Evolutionary conservation across 2,888 invertebrate species (phyloP).

Genomic region (Sarcophaga variegata): DNA sequence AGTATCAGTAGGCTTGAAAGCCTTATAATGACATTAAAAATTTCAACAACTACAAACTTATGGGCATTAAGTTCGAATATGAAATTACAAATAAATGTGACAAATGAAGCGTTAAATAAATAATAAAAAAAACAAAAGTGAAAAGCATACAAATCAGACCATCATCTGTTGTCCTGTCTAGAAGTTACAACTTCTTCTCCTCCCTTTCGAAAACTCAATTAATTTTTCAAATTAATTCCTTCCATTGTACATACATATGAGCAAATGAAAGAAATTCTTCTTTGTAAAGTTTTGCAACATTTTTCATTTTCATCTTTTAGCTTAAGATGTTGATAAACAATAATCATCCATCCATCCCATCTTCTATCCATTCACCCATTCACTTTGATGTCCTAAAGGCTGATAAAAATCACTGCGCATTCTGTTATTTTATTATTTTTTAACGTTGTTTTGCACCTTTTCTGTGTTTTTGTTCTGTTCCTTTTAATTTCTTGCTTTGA

Average conservation of each 20-base stretch:
- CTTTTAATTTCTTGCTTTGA: background rate
- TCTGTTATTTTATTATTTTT: constrained; percentile 36
- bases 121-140: constrained; percentile 12
- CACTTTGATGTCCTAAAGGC: constrained; percentile 65
- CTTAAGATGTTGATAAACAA: constrained; percentile 5
- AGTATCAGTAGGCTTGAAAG: too few relatives aligned
- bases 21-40: too few relatives aligned
- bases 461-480: background rate
- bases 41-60: background rate
- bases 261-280: background rate
- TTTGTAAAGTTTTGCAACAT: constrained; percentile 21
- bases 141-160: constrained; percentile 20
- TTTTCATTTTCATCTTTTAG: constrained; percentile 44
- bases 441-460: constrained; percentile 49
- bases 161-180: constrained; percentile 57
- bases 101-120: constrained; percentile 48
- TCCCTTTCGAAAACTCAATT: constrained; percentile 11
- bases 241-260: constrained; percentile 14
- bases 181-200: constrained; percentile 5
- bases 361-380: background rate
- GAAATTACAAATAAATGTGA: constrained; percentile 46
- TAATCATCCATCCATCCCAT: background rate
- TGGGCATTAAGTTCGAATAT: background rate
- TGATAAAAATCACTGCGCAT: constrained; percentile 63
- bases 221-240: constrained; percentile 17